phyloP scores from a whole-genome alignment of 2,888 invertebrate species.

The Drosophila limbata region DNA sequence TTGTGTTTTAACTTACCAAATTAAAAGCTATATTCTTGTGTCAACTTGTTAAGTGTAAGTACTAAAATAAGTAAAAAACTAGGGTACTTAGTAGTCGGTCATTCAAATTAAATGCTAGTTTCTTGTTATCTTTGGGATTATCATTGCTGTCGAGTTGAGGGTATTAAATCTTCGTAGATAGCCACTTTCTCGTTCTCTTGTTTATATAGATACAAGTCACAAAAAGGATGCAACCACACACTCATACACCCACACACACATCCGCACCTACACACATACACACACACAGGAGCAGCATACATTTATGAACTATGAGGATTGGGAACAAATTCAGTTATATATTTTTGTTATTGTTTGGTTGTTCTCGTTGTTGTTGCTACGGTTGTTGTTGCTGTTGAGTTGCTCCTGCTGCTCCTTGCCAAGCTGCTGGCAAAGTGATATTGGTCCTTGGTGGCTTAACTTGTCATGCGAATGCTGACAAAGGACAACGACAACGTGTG shows the following conservation, averaged over 20 bases:
- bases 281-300: slow-evolving; percentile 9
- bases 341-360: slow-evolving; percentile 31
- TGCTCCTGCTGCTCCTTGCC: slow-evolving; percentile 15
- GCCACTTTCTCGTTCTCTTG: neutral
- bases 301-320: slow-evolving; percentile 34
- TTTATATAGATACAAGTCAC: slow-evolving; percentile 20
- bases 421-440: slow-evolving; percentile 64
- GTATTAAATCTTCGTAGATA: slow-evolving; percentile 21
- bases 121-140: slow-evolving; percentile 9
- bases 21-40: neutral
- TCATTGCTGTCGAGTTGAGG: slow-evolving; percentile 19
- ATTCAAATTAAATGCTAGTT: neutral
- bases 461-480: slow-evolving; percentile 66
- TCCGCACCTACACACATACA: slow-evolving; percentile 2
- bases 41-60: neutral
- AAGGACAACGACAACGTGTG: slow-evolving; percentile 33
- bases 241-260: slow-evolving; percentile 6
- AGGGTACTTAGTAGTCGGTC: neutral
- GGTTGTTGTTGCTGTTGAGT: neutral
- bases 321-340: slow-evolving; percentile 43
- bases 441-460: slow-evolving; percentile 76
- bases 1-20: neutral
- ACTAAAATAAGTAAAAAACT: neutral
- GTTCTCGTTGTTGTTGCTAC: neutral
- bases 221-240: slow-evolving; percentile 27